Percentiles rank a stretch among this genome's conserved stretches.
These are phyloP conservation scores for Microcebus lehilahytsara DNA, from an alignment of 2,113 vertebrate species.

Conservation along the genomic window DNA sequence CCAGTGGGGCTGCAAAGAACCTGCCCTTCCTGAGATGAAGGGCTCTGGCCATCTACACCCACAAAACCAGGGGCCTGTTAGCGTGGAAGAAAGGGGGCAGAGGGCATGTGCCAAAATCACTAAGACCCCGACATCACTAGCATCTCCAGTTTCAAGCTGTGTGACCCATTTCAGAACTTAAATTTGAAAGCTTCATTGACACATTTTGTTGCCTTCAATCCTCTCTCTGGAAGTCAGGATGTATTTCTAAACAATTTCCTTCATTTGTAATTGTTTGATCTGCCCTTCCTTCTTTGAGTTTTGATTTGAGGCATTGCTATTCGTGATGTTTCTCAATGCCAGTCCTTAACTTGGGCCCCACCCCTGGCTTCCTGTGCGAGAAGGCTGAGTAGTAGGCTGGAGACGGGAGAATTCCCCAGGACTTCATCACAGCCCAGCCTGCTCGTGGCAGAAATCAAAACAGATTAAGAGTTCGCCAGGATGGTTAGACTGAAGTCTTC, in stretches of 20 bases:
- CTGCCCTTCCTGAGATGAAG: not conserved
- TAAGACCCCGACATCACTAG: not conserved
- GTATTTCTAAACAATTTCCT: not conserved
- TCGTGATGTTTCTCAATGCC: not conserved
- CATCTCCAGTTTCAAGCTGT: not conserved
- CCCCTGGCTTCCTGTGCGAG: not conserved
- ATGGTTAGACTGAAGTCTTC: not conserved
- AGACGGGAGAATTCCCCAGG: not conserved
- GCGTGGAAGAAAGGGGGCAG: not conserved
- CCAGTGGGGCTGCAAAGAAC: not conserved
- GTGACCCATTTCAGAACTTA: not conserved
- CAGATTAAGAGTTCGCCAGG: not conserved
- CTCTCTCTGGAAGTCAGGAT: not conserved
- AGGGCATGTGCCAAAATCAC: not conserved
- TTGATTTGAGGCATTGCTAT: not conserved
- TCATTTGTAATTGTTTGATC: not conserved
- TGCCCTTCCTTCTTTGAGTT: not conserved
- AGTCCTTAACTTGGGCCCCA: not conserved
- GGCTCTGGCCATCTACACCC: not conserved
- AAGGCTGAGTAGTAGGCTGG: not conserved
- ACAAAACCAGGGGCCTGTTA: not conserved
- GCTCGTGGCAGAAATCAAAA: not conserved
- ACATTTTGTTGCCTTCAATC: not conserved
- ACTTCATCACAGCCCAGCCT: not conserved
- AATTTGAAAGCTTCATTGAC: not conserved